Conservation (phyloP, 2,888 invertebrate species). For the Conus canariensis region DNA sequence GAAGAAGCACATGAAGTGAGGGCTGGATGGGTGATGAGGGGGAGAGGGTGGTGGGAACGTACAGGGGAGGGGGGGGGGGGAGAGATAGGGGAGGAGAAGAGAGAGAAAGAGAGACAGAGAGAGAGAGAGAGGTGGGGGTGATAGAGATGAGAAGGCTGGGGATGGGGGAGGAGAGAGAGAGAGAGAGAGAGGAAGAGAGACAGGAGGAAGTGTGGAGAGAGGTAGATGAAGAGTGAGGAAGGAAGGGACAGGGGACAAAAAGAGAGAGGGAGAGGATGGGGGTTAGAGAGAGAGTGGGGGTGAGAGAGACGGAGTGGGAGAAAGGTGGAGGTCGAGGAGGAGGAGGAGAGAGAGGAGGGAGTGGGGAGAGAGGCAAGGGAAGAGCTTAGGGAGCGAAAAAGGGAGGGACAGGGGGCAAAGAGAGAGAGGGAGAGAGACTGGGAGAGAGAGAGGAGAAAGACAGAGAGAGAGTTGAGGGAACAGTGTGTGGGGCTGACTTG, state of each 20-base stretch:
- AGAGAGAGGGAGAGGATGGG: not conserved
- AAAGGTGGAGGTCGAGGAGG: not conserved
- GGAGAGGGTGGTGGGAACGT: not conserved
- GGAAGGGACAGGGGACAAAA: not conserved
- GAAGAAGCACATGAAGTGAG: conserved; percentile 77
- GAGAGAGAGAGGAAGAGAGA: not conserved
- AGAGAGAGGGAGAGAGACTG: not conserved
- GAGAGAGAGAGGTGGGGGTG: not conserved
- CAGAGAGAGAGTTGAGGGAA: not conserved
- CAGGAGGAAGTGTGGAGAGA: not conserved
- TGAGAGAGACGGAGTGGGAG: conserved; percentile 5
- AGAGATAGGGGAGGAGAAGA: not conserved
- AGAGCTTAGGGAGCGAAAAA: not conserved
- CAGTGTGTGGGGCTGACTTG: not conserved
- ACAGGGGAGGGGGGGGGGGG: not conserved
- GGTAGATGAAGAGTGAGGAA: not conserved
- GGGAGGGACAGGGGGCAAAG: not conserved
- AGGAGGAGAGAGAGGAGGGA: not conserved
- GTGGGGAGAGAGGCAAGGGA: not conserved
- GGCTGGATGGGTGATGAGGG: not conserved
- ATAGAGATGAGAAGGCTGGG: not conserved
- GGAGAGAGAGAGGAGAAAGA: not conserved
- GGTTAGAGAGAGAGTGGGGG: not conserved
- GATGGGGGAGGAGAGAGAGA: not conserved
- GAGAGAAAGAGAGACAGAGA: not conserved